Base-by-base conservation (phyloP, 2,888 invertebrate genomes). In the Opisthograptis luteolata region DNA sequence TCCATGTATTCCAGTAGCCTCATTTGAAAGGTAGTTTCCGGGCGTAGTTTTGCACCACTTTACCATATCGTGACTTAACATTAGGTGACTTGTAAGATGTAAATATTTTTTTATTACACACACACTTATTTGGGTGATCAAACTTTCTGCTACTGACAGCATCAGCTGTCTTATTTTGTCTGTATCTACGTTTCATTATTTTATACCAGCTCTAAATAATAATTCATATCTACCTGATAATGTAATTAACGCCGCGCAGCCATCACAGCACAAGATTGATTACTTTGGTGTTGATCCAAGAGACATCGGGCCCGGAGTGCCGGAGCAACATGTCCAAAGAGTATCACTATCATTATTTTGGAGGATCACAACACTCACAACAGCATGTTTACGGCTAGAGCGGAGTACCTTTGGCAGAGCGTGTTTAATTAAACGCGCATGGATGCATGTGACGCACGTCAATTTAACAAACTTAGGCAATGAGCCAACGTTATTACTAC, bases 391-490 rank as follows among this genome's bases (percentile, higher is more conserved):
- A 42, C 37, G 36, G 31, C 42, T 27, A 36, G 41, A 39, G 8
- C 10, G 14, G 14, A 7, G 22, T 12, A 30, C n/a, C n/a, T n/a
- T n/a, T 28, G 24, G 25, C 58, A 58, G n/a, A n/a, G 62, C 59
- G 62, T 69, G 62, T 73, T 66, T 67, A 71, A 74, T 76, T 75
- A 70, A 73, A 74, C 66, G 60, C 64, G 72, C 59, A 62, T 61
- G 58, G 60, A 51, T 60, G 61, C 56, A 54, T 58, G 58, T 46
- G 58, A 57, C 62, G 60, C 58, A 60, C 36, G 36, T 19, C 36
- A 42, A 31, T 42, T 48, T 37, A 42, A 49, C 49, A 58, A 58
- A 58, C 44, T 53, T 53, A 58, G 60, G 58, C 58, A 60, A 43
- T 31, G 36, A 19, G 55, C 55, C 57, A 54, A 58, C 36, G 48